A percentile compares a stretch with the other conserved stretches of the same genome.
Conservation (phyloP, 2,888 invertebrate genomes). For the Chrysopilus asiliformis region DNA sequence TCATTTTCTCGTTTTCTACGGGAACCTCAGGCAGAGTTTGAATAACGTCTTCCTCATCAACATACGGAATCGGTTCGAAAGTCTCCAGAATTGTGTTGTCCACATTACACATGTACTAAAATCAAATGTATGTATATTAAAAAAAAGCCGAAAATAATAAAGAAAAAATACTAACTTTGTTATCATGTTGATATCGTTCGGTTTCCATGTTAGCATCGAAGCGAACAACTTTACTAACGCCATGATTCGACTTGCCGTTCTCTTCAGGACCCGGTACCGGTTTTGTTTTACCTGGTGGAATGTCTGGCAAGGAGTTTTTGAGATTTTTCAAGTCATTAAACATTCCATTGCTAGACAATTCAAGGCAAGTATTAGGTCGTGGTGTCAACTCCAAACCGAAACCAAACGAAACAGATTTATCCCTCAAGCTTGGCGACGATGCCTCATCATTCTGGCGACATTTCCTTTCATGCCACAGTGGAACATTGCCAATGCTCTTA, state of each 20-base stretch:
- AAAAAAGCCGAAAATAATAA: background rate
- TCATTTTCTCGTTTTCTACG: slow-evolving; percentile 6
- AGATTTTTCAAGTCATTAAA: slow-evolving; percentile 14
- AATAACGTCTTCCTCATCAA: slow-evolving; percentile 29
- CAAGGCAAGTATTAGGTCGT: slow-evolving; percentile 52
- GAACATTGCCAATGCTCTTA: slow-evolving; percentile 29
- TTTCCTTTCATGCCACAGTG: slow-evolving; percentile 63
- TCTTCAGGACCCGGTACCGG: slow-evolving; percentile 11
- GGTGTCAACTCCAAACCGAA: slow-evolving; percentile 56
- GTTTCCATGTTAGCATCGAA: slow-evolving; percentile 34
- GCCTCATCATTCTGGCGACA: slow-evolving; percentile 36
- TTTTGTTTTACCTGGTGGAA: slow-evolving; percentile 10
- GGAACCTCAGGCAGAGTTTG: slow-evolving; percentile 2
- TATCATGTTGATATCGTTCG: slow-evolving; percentile 30
- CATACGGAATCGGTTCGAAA: slow-evolving; percentile 35
- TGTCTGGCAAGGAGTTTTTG: slow-evolving; percentile 15
- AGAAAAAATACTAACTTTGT: slow-evolving; percentile 23
- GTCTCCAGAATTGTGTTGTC: slow-evolving; percentile 35
- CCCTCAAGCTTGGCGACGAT: slow-evolving; percentile 47
- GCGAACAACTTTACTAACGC: slow-evolving; percentile 35
- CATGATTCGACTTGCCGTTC: slow-evolving; percentile 29
- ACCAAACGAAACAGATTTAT: slow-evolving; percentile 67
- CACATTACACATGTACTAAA: slow-evolving; percentile 24
- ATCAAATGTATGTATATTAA: background rate
- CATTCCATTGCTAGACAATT: slow-evolving; percentile 33